Evolutionary conservation across 2,113 vertebrate genomes (phyloP).

Genomic region (Clinocottus analis): DNA sequence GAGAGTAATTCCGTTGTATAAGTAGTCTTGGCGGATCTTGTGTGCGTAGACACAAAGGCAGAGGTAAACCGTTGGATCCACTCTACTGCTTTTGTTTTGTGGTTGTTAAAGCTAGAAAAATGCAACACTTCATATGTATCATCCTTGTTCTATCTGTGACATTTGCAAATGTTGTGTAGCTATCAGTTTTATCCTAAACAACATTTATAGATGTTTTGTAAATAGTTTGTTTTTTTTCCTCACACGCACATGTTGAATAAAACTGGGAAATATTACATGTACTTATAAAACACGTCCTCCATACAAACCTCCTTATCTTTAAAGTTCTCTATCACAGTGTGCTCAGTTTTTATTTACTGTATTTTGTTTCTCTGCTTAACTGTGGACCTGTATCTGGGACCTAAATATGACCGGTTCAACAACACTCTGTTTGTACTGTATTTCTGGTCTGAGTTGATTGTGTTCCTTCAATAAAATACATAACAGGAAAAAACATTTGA

Average conservation of each 20-base stretch:
- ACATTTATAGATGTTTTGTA: conserved; percentile 25
- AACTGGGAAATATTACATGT: conserved; percentile 14
- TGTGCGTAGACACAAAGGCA: conserved; percentile 6
- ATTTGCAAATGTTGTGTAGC: conserved; percentile 9
- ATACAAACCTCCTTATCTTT: conserved; percentile 11
- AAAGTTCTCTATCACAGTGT: conserved; percentile 6
- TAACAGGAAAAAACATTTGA: background rate
- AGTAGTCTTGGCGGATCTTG: conserved; percentile 7
- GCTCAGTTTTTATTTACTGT: conserved; percentile 29
- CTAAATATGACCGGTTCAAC: conserved; percentile 34
- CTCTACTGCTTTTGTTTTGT: conserved; percentile 37
- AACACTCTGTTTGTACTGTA: conserved; percentile 35
- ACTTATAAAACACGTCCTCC: background rate
- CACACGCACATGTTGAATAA: background rate
- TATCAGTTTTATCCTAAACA: background rate
- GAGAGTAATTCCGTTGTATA: background rate
- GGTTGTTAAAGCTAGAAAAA: conserved; percentile 12
- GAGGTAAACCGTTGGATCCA: background rate
- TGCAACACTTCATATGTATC: conserved; percentile 44
- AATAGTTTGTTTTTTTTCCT: background rate
- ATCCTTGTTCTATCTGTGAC: conserved; percentile 10
- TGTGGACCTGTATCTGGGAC: conserved; percentile 40
- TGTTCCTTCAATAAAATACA: conserved; percentile 49
- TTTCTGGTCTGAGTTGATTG: conserved; percentile 26
- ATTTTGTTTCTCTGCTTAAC: conserved; percentile 14